phyloP scores from a whole-genome alignment of 1,140 invertebrate species.

The Heliconius himera region DNA sequence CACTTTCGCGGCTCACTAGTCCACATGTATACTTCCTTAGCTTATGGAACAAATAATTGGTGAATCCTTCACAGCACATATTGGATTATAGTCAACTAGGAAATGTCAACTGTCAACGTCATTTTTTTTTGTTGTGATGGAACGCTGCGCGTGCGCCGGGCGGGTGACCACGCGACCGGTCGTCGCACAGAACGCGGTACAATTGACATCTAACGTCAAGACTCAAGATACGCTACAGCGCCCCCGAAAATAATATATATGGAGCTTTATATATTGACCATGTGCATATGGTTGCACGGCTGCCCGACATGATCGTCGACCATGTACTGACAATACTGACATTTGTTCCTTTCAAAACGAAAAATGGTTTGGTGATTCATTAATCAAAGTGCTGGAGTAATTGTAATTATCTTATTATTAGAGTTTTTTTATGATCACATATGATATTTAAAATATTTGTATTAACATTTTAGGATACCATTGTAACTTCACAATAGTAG shows the following conservation, averaged over 20 bases:
- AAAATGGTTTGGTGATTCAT: constrained; percentile 70
- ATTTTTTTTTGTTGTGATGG: constrained; percentile 51
- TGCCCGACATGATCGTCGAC: constrained; percentile 45
- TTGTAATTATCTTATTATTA: background rate
- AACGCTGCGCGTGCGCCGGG: constrained; percentile 53
- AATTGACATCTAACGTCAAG: constrained; percentile 53
- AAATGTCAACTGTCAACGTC: constrained; percentile 61
- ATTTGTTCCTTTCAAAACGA: constrained; percentile 59
- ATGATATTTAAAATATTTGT: background rate
- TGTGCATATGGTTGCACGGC: constrained; percentile 49
- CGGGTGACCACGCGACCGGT: constrained; percentile 59
- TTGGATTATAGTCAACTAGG: constrained; percentile 49
- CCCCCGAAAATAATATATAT: constrained; percentile 59
- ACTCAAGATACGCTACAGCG: constrained; percentile 45
- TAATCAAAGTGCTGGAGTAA: constrained; percentile 48
- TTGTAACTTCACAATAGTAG: too few species aligned
- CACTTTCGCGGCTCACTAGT: constrained; percentile 71
- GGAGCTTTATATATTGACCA: constrained; percentile 51
- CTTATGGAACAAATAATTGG: constrained; percentile 72
- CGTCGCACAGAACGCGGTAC: constrained; percentile 65
- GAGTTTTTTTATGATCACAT: background rate
- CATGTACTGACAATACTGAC: constrained; percentile 68
- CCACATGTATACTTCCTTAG: constrained; percentile 77
- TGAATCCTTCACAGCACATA: constrained; percentile 74
- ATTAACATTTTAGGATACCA: too few species aligned